These are phyloP conservation scores for Carettochelys insculpta DNA, from an alignment of 2,113 vertebrate species.

Conservation along the genomic window DNA sequence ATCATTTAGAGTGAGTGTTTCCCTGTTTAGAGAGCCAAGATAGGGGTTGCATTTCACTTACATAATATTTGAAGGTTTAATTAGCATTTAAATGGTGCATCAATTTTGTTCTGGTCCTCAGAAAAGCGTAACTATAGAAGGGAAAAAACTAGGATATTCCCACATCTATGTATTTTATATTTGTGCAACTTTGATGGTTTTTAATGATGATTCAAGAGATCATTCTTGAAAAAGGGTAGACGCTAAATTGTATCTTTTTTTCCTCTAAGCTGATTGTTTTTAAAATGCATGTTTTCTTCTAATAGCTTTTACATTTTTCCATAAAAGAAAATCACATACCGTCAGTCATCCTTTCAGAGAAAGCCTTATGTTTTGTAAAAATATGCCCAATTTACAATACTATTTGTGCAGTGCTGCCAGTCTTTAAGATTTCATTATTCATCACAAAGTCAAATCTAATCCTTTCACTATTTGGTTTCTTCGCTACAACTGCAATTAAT, in stretches of 20 bases:
- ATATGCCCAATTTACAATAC: slow-evolving; percentile 45
- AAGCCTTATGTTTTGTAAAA: slow-evolving; percentile 43
- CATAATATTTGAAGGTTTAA: not conserved
- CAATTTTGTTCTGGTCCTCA: rapidly evolving
- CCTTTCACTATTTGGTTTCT: slow-evolving; percentile 33
- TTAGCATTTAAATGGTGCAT: not conserved
- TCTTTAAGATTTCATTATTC: slow-evolving; percentile 33
- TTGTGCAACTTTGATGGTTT: not conserved
- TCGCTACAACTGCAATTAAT: slow-evolving; percentile 16
- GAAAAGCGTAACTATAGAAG: not conserved
- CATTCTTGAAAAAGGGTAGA: not conserved
- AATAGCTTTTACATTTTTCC: slow-evolving; percentile 28
- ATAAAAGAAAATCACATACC: slow-evolving; percentile 41
- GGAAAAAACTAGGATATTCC: not conserved
- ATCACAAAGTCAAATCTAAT: slow-evolving; percentile 32
- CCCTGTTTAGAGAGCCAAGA: not conserved
- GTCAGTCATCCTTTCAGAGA: slow-evolving; percentile 23
- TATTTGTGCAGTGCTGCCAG: slow-evolving; percentile 29
- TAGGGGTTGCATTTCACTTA: not conserved
- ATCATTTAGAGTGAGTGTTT: not conserved
- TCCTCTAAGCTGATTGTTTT: not conserved
- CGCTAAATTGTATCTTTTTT: not conserved
- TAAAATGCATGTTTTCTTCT: slow-evolving; percentile 13
- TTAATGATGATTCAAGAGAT: slow-evolving; percentile 24
- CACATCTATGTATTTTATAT: not conserved